These are phyloP conservation scores for Heliothis virescens DNA, from an alignment of 1,140 invertebrate species.

Conservation along the genomic window DNA sequence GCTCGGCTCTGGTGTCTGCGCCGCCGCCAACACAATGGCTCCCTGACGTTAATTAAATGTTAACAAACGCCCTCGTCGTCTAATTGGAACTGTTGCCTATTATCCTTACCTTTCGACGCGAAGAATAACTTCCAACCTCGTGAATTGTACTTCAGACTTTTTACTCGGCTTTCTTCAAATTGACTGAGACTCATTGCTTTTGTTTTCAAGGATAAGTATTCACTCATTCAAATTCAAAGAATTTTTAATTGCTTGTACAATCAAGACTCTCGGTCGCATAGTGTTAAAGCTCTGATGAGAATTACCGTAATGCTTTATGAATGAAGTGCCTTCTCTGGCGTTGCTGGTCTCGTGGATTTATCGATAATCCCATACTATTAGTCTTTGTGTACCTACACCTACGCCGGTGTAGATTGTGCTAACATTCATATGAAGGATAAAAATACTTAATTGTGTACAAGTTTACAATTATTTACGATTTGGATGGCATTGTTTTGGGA, in stretches of 20 bases:
- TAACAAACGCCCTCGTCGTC: slow-evolving; percentile 85
- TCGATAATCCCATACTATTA: no score
- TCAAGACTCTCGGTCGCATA: not conserved
- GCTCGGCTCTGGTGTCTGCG: slow-evolving; percentile 67
- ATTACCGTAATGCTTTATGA: no score
- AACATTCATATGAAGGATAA: no score
- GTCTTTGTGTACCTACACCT: no score
- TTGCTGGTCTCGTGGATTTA: no score
- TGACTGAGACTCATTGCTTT: slow-evolving; percentile 58
- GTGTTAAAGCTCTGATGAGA: not conserved
- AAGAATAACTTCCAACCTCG: slow-evolving; percentile 79
- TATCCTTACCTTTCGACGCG: slow-evolving; percentile 82
- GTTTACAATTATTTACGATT: no score
- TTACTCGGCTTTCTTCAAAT: slow-evolving; percentile 66
- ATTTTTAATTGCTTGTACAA: slow-evolving; percentile 14
- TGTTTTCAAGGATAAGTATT: slow-evolving; percentile 55
- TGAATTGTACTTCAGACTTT: slow-evolving; percentile 78
- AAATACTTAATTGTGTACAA: no score
- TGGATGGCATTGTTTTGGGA: no score
- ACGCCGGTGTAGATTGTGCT: no score
- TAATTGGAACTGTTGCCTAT: slow-evolving; percentile 86
- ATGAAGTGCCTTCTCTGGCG: no score
- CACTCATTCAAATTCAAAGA: slow-evolving; percentile 33
- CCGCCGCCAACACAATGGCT: slow-evolving; percentile 78
- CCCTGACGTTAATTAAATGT: slow-evolving; percentile 85